Evolutionary conservation across 2,888 invertebrate genomes (phyloP), one percentile per base, ranked within the genome.

Genomic region (Apocheima hispidaria): DNA sequence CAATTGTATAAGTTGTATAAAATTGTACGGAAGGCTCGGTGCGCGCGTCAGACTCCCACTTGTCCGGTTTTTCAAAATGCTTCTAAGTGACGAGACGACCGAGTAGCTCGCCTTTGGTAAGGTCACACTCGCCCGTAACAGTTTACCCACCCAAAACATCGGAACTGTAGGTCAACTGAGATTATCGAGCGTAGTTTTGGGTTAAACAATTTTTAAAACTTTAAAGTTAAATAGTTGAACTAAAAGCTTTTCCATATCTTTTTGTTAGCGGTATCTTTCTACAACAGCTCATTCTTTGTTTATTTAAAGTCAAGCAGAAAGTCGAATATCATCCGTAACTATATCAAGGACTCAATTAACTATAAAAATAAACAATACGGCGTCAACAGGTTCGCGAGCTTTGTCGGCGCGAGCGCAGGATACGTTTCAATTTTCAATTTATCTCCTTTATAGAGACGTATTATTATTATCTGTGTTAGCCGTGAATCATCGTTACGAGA

Each of bases 281-380:
- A n/a, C n/a, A n/a, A n/a, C n/a, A n/a, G n/a, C 20, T 35, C 4
- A 38, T 35, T 14, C 10, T 36, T 7, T 21, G 23, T 33, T 52
- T 21, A 33, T 33, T 54, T 46, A 26, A 16, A 44, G 14, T 38
- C 7, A 21, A 30, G 30, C 4, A 18, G 46, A 55, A 60, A 56
- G 49, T 46, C 23, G 36, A 54, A 56, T 35, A 56, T 66, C 66
- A 63, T 58, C 35, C 40, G 46, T 64, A 67, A 64, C 60, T 48
- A 36, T 35, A 40, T 35, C 40, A 33, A 57, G 49, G 26, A 56
- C 52, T 72, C 65, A 69, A 71, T 74, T 75, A 76, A 78, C 78
- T 71, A 70, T 68, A 71, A 74, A 77, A 74, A 78, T 74, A 78
- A 81, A 78, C 71, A 73, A 77, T 60, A 73, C 72, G 63, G 70